Conservation (phyloP, 2,888 invertebrate species). For the Venusia cambrica region DNA sequence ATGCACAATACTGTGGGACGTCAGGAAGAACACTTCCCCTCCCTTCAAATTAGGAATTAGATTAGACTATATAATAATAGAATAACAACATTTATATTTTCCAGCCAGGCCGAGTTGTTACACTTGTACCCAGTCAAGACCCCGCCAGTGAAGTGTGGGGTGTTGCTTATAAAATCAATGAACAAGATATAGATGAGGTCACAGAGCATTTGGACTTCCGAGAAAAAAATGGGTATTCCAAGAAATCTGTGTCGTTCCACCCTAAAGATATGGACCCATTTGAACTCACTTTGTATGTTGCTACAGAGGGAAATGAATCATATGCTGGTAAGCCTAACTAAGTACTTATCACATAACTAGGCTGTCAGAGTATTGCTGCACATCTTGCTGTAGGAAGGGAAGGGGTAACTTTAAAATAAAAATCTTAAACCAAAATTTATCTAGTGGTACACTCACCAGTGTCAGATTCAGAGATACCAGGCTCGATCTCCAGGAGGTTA, state of each 20-base stretch:
- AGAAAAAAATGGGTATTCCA: conserved; percentile 95
- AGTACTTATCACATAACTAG: not conserved
- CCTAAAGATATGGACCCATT: conserved; percentile 84
- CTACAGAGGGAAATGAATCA: conserved; percentile 89
- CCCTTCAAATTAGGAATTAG: too few species aligned
- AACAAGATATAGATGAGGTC: conserved; percentile 85
- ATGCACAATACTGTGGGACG: too few species aligned
- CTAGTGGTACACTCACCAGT: too few species aligned
- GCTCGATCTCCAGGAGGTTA: too few species aligned
- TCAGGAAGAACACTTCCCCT: too few species aligned
- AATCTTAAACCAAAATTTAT: too few species aligned
- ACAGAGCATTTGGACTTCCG: conserved; percentile 91
- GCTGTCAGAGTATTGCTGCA: too few species aligned
- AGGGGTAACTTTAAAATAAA: too few species aligned
- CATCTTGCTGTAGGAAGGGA: too few species aligned
- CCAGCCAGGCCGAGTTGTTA: conserved; percentile 95
- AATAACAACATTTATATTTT: too few species aligned
- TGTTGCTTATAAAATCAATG: conserved; percentile 92
- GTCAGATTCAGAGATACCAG: too few species aligned
- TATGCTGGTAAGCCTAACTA: conserved; percentile 78
- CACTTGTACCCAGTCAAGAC: conserved; percentile 85
- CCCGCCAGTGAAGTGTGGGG: conserved; percentile 90
- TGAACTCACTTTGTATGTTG: conserved; percentile 89
- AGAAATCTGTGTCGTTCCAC: conserved; percentile 86
- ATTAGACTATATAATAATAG: too few species aligned